Percentiles rank a stretch among this genome's conserved stretches.
Evolutionary conservation across 2,113 vertebrate genomes (phyloP).

Genomic region (Tupaia chinensis): DNA sequence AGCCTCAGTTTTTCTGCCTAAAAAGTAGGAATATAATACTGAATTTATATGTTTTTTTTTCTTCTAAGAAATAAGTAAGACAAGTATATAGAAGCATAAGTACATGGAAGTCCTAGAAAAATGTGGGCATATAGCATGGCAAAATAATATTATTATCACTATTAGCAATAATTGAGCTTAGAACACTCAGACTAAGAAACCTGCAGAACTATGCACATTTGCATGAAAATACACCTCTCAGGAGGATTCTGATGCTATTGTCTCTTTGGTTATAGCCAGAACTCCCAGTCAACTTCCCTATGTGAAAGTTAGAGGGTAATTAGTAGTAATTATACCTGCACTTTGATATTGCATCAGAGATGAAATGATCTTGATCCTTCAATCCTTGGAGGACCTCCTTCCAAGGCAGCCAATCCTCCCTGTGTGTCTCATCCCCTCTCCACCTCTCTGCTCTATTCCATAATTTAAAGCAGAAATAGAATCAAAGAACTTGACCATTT

Average conservation of each 20-base stretch:
- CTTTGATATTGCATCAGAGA: conserved; percentile 11
- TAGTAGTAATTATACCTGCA: not conserved
- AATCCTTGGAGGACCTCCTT: not conserved
- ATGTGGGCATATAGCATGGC: not conserved
- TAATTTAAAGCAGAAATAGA: not conserved
- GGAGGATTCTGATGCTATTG: conserved; percentile 26
- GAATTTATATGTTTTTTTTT: not conserved
- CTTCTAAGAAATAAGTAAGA: not conserved
- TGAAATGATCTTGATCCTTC: conserved; percentile 37
- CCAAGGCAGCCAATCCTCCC: not conserved
- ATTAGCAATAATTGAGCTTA: conserved; percentile 4
- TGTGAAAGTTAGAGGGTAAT: conserved; percentile 14
- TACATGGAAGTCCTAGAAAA: not conserved
- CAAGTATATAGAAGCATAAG: not conserved
- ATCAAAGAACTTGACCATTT: not conserved
- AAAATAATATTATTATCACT: not conserved
- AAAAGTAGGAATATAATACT: conserved; percentile 9
- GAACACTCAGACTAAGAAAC: not conserved
- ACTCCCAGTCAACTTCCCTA: not conserved
- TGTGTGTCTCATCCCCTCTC: not conserved
- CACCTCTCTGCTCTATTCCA: not conserved
- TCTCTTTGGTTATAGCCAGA: not conserved
- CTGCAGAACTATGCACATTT: not conserved
- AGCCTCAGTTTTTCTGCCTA: conserved; percentile 12
- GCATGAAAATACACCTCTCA: not conserved